Conservation (phyloP, 2,797 vertebrate species). For the Muscicapa comitata region DNA sequence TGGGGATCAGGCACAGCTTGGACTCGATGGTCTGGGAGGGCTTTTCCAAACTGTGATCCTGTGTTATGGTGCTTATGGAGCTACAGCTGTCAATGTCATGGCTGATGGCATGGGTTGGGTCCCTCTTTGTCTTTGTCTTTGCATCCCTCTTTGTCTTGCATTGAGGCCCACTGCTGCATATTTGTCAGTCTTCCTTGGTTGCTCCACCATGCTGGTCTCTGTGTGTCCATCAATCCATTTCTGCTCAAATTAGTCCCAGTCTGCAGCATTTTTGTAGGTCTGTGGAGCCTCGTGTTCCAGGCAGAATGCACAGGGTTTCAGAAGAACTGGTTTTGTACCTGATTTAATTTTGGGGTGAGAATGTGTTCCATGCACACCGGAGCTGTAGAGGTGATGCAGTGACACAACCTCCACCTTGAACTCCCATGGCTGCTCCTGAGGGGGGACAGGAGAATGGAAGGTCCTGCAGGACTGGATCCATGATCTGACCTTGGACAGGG, state of each 20-base stretch:
- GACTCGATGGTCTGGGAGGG: fast-evolving
- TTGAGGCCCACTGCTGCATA: neutral
- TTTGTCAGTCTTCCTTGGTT: neutral
- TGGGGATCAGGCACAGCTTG: fast-evolving
- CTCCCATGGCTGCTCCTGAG: neutral
- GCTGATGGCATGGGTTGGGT: neutral
- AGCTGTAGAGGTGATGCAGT: neutral
- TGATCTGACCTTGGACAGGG: neutral
- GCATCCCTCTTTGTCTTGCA: neutral
- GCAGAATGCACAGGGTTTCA: neutral
- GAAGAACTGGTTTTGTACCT: neutral
- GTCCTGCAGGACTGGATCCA: neutral
- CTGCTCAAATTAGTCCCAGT: neutral
- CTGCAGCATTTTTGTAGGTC: neutral
- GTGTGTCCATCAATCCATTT: neutral
- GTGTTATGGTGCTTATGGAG: neutral
- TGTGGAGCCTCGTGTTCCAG: neutral
- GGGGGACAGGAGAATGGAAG: neutral
- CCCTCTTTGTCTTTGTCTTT: neutral
- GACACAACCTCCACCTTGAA: neutral
- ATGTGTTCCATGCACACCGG: fast-evolving
- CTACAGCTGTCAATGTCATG: neutral
- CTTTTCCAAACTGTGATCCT: neutral
- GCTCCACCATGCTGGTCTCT: neutral
- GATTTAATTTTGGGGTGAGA: neutral